Conservation (phyloP, 2,797 vertebrate species). For the Octomys mimax region DNA sequence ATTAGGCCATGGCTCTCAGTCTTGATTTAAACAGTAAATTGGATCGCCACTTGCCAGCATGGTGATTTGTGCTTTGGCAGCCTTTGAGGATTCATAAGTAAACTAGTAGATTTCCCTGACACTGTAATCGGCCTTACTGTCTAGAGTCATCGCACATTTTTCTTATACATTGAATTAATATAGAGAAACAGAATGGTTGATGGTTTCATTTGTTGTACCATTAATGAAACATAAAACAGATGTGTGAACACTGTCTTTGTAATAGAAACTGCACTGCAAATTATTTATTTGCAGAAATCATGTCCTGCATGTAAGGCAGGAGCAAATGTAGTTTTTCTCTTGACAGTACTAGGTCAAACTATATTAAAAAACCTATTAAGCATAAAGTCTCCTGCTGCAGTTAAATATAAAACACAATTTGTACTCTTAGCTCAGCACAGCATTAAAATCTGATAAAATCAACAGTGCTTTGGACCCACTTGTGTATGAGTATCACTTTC, state of each 20-base stretch:
- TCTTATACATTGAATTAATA: constrained; percentile 70
- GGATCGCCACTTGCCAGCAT: constrained; percentile 58
- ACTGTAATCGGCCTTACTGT: constrained; percentile 42
- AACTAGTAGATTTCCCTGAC: constrained; percentile 67
- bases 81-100: constrained; percentile 44
- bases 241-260: constrained; percentile 77
- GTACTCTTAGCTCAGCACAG: constrained; percentile 51
- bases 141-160: constrained; percentile 74
- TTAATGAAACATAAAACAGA: constrained; percentile 85
- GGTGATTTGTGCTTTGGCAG: constrained; percentile 77
- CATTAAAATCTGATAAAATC: constrained; percentile 61
- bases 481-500: constrained; percentile 30
- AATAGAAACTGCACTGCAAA: constrained; percentile 78
- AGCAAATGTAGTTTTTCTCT: constrained; percentile 71
- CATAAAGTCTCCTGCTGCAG: constrained; percentile 61
- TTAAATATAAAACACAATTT: constrained; percentile 78
- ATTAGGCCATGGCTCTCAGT: not conserved
- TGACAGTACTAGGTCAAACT: constrained; percentile 79
- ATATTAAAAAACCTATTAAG: constrained; percentile 81
- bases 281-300: constrained; percentile 84
- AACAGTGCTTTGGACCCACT: constrained; percentile 14
- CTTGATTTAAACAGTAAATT: constrained; percentile 77
- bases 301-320: constrained; percentile 62
- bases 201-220: constrained; percentile 84
- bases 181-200: constrained; percentile 84